Conservation (phyloP, 2,113 vertebrate genomes). For the Chrysemys picta region DNA sequence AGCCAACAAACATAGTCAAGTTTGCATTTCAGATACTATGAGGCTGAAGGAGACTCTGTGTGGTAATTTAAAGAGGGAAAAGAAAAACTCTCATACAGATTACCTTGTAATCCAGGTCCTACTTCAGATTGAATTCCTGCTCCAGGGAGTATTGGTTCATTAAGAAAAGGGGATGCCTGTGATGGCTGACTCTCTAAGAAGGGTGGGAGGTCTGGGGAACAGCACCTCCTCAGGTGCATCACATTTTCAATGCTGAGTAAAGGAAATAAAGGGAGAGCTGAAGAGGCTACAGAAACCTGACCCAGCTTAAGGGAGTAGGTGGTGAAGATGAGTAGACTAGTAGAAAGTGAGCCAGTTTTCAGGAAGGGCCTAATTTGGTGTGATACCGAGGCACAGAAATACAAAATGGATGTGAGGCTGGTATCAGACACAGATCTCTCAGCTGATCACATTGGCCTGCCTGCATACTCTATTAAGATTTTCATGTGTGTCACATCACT, state of each 20-base stretch:
- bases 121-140: neutral
- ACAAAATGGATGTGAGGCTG: neutral
- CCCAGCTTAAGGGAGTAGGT: neutral
- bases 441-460: neutral
- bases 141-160: no score
- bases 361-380: neutral
- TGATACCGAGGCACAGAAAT: neutral
- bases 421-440: neutral
- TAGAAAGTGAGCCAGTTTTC: rapidly evolving
- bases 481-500: neutral
- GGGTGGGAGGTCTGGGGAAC: neutral
- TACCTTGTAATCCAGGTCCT: neutral
- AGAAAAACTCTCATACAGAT: neutral
- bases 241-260: neutral
- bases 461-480: neutral
- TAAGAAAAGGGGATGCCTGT: neutral
- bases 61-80: neutral
- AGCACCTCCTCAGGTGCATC: neutral
- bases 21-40: neutral
- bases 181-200: neutral
- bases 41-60: neutral
- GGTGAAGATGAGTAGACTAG: no score
- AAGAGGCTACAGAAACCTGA: neutral
- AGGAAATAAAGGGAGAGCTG: conserved; percentile 7
- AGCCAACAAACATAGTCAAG: conserved; percentile 11